Base-by-base conservation (phyloP, 2,888 invertebrate genomes). In the Mesochorus sp. region DNA sequence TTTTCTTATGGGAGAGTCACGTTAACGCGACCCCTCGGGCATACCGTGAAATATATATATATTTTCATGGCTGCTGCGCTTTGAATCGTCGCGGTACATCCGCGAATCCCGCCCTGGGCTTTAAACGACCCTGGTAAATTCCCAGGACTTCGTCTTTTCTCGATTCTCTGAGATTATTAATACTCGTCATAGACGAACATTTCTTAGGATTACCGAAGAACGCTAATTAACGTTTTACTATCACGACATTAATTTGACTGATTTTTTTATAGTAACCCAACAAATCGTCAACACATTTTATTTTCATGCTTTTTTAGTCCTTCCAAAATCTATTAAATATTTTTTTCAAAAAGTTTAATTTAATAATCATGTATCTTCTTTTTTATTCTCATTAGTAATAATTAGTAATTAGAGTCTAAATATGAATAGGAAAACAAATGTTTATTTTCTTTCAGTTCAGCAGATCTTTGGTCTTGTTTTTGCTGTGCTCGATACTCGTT, bases 371-470 rank as follows among this genome's bases (percentile, higher is more conserved):
- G n/a, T n/a, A n/a, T n/a, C n/a, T n/a, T n/a, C n/a, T n/a, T n/a
- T n/a, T n/a, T n/a, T n/a, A n/a, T n/a, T n/a, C n/a, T n/a, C n/a
- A n/a, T n/a, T n/a, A n/a, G n/a, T n/a, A n/a, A n/a, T n/a, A n/a
- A n/a, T n/a, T n/a, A n/a, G n/a, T n/a, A n/a, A 19, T 57, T 34
- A 14, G 24, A 14, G 57, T 26, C 24, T 3, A 34, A 8, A 19
- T n/a, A n/a, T n/a, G 3, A 19, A 55, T 19, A 47, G 21, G 1
- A 1, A 1, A 21, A 10, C 8, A 14, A 34, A 21, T 57, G 2
- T 39, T 49, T 6, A 24, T 6, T 59, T 61, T 12, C 3, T 76
- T 80, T 26, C 34, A 81, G 82, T 26, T 70, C 3, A 67, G 55
- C 51, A 53, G 51, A 59, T 80, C 49, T 6, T 62, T 79, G 5